phyloP scores from a whole-genome alignment of 2,888 invertebrate genomes.

The Vesta saturnalis region DNA sequence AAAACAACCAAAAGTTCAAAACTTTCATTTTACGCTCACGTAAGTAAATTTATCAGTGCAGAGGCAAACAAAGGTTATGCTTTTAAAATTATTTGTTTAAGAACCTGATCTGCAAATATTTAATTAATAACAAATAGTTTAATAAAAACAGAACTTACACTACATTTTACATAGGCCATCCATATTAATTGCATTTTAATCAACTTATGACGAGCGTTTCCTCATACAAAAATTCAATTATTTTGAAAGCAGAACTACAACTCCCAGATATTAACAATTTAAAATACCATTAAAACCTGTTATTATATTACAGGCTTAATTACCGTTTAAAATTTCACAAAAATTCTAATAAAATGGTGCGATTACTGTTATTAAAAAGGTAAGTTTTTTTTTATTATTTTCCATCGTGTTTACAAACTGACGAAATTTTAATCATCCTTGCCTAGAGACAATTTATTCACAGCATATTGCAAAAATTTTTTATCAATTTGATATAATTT shows the following conservation, averaged over 20 bases:
- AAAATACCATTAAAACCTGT: slow-evolving; percentile 2
- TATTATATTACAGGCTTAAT: slow-evolving; percentile 10
- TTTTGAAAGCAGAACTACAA: slow-evolving; percentile 12
- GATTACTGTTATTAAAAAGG: slow-evolving; percentile 6
- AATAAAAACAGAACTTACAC: neutral
- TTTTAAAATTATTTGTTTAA: slow-evolving; percentile 9
- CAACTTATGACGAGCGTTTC: neutral
- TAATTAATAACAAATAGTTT: neutral
- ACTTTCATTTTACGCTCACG: neutral
- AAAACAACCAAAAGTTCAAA: neutral
- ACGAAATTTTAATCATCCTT: neutral
- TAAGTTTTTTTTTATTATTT: neutral
- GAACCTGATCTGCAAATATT: neutral
- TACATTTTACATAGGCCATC: neutral
- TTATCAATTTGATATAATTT: too few species aligned
- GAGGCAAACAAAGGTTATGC: neutral
- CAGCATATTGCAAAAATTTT: too few species aligned
- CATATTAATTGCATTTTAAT: neutral
- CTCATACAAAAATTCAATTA: neutral
- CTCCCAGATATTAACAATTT: neutral
- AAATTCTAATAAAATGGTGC: neutral
- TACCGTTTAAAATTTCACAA: neutral
- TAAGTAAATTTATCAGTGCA: neutral
- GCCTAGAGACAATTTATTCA: too few species aligned
- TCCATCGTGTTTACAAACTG: neutral